Percentiles rank a stretch among this genome's conserved stretches.
Conservation (phyloP, 1,140 invertebrate genomes). For the Episyrphus balteatus region DNA sequence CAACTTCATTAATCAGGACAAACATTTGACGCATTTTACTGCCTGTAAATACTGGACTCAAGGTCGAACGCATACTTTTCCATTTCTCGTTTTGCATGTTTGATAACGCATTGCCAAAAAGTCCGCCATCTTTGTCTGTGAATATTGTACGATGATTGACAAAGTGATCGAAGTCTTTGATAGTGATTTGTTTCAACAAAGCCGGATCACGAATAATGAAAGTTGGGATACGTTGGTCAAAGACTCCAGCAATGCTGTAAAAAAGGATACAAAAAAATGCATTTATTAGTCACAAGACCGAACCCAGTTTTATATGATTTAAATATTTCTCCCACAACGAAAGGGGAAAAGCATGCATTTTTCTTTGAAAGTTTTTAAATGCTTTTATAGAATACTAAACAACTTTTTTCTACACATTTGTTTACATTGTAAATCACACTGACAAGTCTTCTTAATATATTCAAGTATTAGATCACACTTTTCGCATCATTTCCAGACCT, state of each 20-base stretch:
- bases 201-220: slow-evolving; percentile 25
- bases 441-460: not conserved
- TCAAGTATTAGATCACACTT: slow-evolving; percentile 1
- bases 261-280: not conserved
- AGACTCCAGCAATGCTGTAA: slow-evolving; percentile 9
- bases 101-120: slow-evolving; percentile 7
- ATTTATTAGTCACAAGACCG: too few relatives aligned
- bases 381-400: too few relatives aligned
- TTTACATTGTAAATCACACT: not conserved
- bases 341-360: too few relatives aligned
- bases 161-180: slow-evolving; percentile 44
- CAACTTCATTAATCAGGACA: slow-evolving; percentile 17
- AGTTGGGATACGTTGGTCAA: slow-evolving; percentile 2
- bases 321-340: too few relatives aligned
- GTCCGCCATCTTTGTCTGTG: slow-evolving; percentile 20
- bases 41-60: slow-evolving; percentile 25
- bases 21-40: slow-evolving; percentile 34
- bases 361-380: too few relatives aligned
- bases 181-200: slow-evolving; percentile 39
- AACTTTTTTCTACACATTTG: too few relatives aligned
- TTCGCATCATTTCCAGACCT: not conserved
- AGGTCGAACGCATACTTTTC: slow-evolving; percentile 18
- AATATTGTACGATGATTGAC: slow-evolving; percentile 28
- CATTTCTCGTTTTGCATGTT: slow-evolving; percentile 14
- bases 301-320: too few relatives aligned